Evolutionary conservation across 2,888 invertebrate genomes (phyloP).

Genomic region (Drymonia ruficornis): DNA sequence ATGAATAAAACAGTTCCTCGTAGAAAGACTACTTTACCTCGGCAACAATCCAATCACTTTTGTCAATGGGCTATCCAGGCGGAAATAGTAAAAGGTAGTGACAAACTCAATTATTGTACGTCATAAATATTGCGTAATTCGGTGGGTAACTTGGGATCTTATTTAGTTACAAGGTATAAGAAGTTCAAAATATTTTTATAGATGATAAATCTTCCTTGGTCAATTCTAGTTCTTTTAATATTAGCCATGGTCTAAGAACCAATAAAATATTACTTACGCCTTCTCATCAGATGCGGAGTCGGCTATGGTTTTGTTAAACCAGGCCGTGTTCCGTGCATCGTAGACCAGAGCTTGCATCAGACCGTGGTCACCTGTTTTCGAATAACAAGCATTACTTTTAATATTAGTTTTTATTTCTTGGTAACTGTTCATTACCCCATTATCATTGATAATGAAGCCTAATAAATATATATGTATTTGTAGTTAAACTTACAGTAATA

Average conservation of each 20-base stretch:
- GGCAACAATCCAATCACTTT: conserved; percentile 96
- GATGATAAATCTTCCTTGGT: too few relatives aligned
- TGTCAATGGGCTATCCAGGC: conserved; percentile 91
- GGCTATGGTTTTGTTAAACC: conserved; percentile 92
- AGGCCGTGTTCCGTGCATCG: conserved; percentile 94
- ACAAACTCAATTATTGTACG: conserved; percentile 35
- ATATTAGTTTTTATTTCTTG: not conserved
- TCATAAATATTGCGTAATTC: too few relatives aligned
- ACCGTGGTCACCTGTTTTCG: conserved; percentile 89
- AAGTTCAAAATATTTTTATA: too few relatives aligned
- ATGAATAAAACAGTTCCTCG: conserved; percentile 4
- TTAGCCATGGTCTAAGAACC: not conserved
- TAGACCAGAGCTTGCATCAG: conserved; percentile 93
- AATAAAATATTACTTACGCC: conserved; percentile 65
- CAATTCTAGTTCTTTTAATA: too few relatives aligned
- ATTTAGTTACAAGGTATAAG: too few relatives aligned
- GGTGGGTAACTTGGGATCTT: too few relatives aligned
- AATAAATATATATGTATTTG: too few relatives aligned
- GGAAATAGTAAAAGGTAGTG: conserved; percentile 71
- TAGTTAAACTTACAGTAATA: conserved; percentile 81
- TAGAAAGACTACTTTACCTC: conserved; percentile 89
- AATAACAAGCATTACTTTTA: not conserved
- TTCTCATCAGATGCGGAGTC: conserved; percentile 89
- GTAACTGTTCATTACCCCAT: not conserved
- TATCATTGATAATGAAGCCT: too few relatives aligned